These are phyloP conservation scores for Prolemur simus DNA, from an alignment of 2,113 vertebrate species.

Conservation along the genomic window DNA sequence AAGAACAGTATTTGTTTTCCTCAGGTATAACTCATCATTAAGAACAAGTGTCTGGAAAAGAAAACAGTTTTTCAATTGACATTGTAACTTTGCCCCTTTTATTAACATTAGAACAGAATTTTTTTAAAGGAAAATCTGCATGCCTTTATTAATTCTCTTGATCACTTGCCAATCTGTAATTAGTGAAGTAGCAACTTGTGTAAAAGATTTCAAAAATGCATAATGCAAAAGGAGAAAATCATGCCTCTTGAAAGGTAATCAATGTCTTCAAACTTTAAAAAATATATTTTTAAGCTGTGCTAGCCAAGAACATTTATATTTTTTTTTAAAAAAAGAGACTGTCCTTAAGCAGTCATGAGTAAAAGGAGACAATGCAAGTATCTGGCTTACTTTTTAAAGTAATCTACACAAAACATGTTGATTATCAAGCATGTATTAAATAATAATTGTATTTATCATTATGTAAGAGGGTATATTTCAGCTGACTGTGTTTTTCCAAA, in stretches of 20 bases:
- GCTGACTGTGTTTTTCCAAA: conserved; percentile 14
- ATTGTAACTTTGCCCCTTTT: conserved; percentile 59
- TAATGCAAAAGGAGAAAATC: conserved; percentile 55
- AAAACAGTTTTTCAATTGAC: conserved; percentile 67
- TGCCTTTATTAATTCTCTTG: conserved; percentile 12
- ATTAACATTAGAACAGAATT: conserved; percentile 38
- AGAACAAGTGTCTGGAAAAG: conserved; percentile 62
- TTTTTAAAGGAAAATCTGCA: conserved; percentile 44
- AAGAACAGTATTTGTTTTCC: conserved; percentile 67
- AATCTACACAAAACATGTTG: not conserved
- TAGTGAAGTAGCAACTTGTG: conserved; percentile 47
- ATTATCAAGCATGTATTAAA: not conserved
- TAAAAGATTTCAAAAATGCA: conserved; percentile 48
- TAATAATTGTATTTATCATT: conserved; percentile 9
- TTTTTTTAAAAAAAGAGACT: not conserved
- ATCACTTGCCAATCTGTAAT: conserved; percentile 55
- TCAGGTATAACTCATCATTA: conserved; percentile 61
- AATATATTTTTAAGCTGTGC: conserved; percentile 32
- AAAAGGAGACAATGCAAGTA: not conserved
- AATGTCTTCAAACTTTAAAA: conserved; percentile 18
- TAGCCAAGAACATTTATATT: not conserved
- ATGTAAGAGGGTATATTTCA: not conserved
- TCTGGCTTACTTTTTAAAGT: not conserved
- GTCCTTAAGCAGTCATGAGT: not conserved
- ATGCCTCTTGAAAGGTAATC: conserved; percentile 40